Evolutionary conservation across 2,888 invertebrate species (phyloP).

Genomic region (Acrocyrtus sp.): DNA sequence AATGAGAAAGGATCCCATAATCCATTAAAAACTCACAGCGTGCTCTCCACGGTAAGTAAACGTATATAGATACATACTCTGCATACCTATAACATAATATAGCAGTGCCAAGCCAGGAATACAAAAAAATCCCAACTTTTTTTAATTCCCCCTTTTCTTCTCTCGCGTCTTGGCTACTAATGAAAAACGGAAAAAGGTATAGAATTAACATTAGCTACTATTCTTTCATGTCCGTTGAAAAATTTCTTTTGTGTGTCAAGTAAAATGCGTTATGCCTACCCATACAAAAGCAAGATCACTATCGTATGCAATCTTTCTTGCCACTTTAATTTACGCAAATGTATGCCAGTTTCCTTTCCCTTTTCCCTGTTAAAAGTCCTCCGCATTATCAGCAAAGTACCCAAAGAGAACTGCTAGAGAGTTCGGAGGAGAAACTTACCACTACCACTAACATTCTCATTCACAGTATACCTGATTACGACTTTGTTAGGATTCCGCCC

Average conservation of each 20-base stretch:
- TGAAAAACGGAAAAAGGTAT: neutral
- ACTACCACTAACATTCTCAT: no score
- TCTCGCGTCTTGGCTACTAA: neutral
- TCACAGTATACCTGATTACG: no score
- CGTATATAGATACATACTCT: no score
- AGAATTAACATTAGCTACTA: neutral
- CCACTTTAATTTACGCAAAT: neutral
- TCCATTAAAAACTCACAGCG: constrained; percentile 24
- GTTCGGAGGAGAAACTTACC: no score
- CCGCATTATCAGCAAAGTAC: no score
- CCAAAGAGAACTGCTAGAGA: no score
- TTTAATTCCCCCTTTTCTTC: constrained; percentile 3
- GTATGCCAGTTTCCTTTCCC: no score
- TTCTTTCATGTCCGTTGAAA: no score
- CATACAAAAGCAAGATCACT: neutral
- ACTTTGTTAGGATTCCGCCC: no score
- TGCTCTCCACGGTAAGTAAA: no score
- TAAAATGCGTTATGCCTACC: neutral
- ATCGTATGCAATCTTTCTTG: neutral
- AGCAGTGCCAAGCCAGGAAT: neutral
- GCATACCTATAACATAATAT: neutral
- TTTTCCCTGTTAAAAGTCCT: no score
- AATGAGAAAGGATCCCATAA: neutral
- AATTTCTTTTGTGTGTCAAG: neutral
- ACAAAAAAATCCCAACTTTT: neutral